Evolutionary conservation across 2,797 vertebrate species (phyloP), one percentile per base, ranked within the genome.

Genomic region (Cetoscarus ocellatus): DNA sequence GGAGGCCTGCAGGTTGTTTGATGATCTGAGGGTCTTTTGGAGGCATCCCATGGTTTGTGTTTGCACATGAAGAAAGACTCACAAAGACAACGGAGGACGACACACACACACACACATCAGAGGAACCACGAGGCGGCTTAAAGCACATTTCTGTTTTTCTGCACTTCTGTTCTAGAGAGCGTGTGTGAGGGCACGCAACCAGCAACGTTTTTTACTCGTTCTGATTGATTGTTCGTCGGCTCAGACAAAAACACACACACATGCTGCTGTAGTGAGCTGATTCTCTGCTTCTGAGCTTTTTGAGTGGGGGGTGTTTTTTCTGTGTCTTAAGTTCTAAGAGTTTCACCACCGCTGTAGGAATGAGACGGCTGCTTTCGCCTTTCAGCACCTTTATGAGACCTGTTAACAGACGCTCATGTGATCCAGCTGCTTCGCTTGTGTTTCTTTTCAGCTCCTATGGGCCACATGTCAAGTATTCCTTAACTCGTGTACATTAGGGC

Each of bases 141-240:
- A 84, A 89, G 88, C 87, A 85, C 89, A 86, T 79, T 61, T 57
- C 42, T 58, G 64, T 86, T 75, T 70, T 60, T 51, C 65, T 69
- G 67, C 62, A 49, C 63, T 66, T 39, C n/a, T 42, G 68, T 63
- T 85, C 70, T 27, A 72, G 75, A 71, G 38, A 50, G 67, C 43
- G 63, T 27, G 77, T 56, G 75, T 61, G 17, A 51, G 61, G 45
- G 15, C 60, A 13, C 79, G 5, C 78, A 88, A 93, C 91, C 91
- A 93, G 92, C 92, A 92, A 85, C 0, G 10, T 89, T 91, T 88
- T 87, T 44, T 87, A 87, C 73, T 82, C 76, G 61, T 80, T 77
- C 68, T 57, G 72, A 78, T 66, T 8, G 49, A 79, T 84, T 70
- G 63, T 85, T 39, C 7, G 27, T 27, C 48, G 59, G 45, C 77